Evolutionary conservation across 2,113 vertebrate species (phyloP).

Genomic region (Onychostoma macrolepis): DNA sequence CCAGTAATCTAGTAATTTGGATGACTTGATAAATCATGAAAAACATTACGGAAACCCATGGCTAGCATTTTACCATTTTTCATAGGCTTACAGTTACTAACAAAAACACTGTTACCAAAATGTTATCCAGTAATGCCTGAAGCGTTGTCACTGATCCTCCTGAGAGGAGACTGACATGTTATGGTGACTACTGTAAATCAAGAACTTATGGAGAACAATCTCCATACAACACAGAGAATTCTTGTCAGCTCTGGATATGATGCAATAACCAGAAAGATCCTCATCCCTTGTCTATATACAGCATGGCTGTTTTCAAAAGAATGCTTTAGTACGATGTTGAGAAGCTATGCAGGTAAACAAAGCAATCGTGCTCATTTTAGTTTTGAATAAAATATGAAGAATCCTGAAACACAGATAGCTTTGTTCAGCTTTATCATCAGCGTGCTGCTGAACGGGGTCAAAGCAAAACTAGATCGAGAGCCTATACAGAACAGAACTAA

Average conservation of each 20-base stretch:
- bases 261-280: slow-evolving; percentile 49
- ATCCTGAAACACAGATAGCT: neutral
- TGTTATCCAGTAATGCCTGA: neutral
- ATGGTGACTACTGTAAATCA: slow-evolving; percentile 25
- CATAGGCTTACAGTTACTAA: neutral
- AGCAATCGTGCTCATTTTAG: neutral
- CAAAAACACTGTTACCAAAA: neutral
- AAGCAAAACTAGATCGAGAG: neutral
- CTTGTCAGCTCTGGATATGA: slow-evolving; percentile 47
- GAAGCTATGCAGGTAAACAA: slow-evolving; percentile 39
- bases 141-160: neutral
- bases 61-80: neutral
- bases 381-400: slow-evolving; percentile 14
- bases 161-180: neutral
- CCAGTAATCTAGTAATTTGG: neutral
- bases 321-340: slow-evolving; percentile 37
- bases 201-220: slow-evolving; percentile 56
- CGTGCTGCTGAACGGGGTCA: neutral
- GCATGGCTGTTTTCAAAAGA: slow-evolving; percentile 60
- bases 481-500: neutral
- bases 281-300: neutral
- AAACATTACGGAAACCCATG: neutral
- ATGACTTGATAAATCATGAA: neutral
- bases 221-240: slow-evolving; percentile 31
- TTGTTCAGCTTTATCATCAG: neutral